Evolutionary conservation across 2,888 invertebrate genomes (phyloP), one percentile per base, ranked within the genome.

Genomic region (Timema podura): DNA sequence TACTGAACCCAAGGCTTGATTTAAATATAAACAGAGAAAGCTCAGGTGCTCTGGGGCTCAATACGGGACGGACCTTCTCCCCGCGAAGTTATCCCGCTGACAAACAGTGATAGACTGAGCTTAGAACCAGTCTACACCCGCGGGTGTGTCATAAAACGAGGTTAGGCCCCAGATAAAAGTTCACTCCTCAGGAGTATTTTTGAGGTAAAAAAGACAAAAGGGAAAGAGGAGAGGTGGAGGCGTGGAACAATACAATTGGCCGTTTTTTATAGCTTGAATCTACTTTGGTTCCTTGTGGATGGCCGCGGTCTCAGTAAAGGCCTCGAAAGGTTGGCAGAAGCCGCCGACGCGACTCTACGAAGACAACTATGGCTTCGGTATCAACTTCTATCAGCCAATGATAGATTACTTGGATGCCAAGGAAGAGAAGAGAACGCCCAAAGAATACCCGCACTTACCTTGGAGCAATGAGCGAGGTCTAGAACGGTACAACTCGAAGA

Each of bases 381-480:
- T 92, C 78, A 91, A 92, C 82, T 92, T 87, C 81, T 93, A 93
- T 82, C 91, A 92, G 80, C 93, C 93, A 66, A 92, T 93, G 92
- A 88, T 93, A 77, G 92, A 93, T 81, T 92, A 91, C 79, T 88
- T 93, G 76, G 89, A 89, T 78, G 87, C 86, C 64, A 91, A 90
- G 82, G 86, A 88, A 82, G 86, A 88, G 75, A 83, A 77, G 64
- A 80, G 80, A 75, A 80, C 80, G 71, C 81, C 81, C 68, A 84
- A 83, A 68, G 81, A 81, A 66, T 84, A 85, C 49, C 89, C 92
- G 74, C 90, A 91, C 81, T 82, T 92, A 75, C 91, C 91, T 71
- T 89, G 88, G 88, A 85, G 86, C 72, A 88, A 89, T 80, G 91
- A 91, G 79, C 84, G 89, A 76, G 89, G 87, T 49, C 82, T 90